These are phyloP conservation scores for Hydropsyche tenuis DNA, from an alignment of 1,140 invertebrate genomes.

Conservation along the genomic window DNA sequence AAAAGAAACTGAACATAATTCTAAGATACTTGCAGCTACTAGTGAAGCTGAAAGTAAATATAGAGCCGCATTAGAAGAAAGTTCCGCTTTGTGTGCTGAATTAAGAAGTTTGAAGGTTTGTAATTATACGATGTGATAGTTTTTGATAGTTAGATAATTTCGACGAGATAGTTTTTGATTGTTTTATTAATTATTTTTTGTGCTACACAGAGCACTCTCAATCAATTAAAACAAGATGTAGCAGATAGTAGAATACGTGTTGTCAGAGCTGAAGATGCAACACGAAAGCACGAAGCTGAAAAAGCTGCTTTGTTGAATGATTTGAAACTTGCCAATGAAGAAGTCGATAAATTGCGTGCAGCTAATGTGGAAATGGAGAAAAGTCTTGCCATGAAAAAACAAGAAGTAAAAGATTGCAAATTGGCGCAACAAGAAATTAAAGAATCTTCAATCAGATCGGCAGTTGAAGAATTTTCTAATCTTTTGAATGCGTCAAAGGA, in stretches of 20 bases:
- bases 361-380: slow-evolving; percentile 2
- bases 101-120: slow-evolving; percentile 59
- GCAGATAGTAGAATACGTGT: slow-evolving; percentile 56
- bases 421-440: slow-evolving; percentile 16
- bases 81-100: slow-evolving; percentile 56
- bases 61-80: slow-evolving; percentile 50
- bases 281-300: slow-evolving; percentile 25
- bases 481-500: neutral
- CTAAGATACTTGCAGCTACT: slow-evolving; percentile 56
- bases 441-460: neutral
- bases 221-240: slow-evolving; percentile 59
- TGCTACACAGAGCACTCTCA: slow-evolving; percentile 55
- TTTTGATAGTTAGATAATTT: neutral
- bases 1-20: slow-evolving; percentile 57
- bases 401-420: slow-evolving; percentile 1
- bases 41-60: slow-evolving; percentile 50
- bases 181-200: slow-evolving; percentile 42
- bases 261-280: slow-evolving; percentile 36
- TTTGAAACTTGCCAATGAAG: slow-evolving; percentile 34
- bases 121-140: too few species aligned
- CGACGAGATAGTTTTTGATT: neutral
- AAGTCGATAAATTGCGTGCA: neutral
- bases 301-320: slow-evolving; percentile 31
- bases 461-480: neutral
- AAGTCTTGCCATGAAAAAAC: neutral